Evolutionary conservation across 2,797 vertebrate species (phyloP), one percentile per base, ranked within the genome.

Genomic region (Enteromius radiatus): DNA sequence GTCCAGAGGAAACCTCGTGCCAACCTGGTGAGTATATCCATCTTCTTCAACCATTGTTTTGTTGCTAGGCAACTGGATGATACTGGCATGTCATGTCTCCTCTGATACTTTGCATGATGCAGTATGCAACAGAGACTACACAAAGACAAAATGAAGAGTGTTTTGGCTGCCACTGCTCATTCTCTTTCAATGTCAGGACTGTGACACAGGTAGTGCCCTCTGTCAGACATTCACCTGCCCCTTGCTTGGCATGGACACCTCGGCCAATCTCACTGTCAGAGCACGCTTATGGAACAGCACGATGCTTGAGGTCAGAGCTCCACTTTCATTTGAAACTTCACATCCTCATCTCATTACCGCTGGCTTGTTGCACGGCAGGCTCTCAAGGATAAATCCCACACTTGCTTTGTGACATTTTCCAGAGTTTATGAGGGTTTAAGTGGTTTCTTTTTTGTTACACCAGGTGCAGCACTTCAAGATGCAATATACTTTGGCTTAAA

Each of bases 211-310:
- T 2, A 92, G 78, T 0, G 92, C 95, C 0, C 93, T 2, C 26
- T 99, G 97, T 49, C 84, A 94, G 64, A 95, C 88, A 77, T 94
- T 99, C 7, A 88, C 89, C 67, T 98, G 98, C 85, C 94, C 93
- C 0, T 90, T 99, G 43, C 49, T 70, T 2, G 89, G 95, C 79
- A 91, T 95, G 79, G 88, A 89, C 17, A 83, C 75, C 10, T 47
- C 86, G 0, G 95, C 94, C 0, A 89, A 78, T 0, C 70, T 99
- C 86, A 95, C 84, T 0, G 63, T 98, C 75, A 89, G 76, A 31
- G 95, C 96, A 1, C 90, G 96, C 0, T 92, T 98, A 41, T 99
- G 98, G 98, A 98, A 96, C 90, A 93, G 96, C 91, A 98, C 97
- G 61, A 94, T 99, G 91, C 92, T 96, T 0, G 97, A 98, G 96